Conservation (phyloP, 2,113 vertebrate species). For the Sarotherodon lohbergeri region DNA sequence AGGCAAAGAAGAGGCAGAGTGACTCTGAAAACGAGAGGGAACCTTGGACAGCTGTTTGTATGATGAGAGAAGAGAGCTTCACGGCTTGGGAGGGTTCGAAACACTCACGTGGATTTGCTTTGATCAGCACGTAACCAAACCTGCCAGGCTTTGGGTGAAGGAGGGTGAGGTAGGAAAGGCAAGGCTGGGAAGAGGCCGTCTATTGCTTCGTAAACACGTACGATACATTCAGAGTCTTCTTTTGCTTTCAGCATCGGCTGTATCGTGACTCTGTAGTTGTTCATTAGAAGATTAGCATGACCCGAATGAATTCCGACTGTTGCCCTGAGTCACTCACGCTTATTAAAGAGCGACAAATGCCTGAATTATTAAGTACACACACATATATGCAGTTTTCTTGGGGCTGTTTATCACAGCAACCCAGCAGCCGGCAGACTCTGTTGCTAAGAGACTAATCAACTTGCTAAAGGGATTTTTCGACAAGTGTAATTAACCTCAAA, state of each 20-base stretch:
- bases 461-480: conserved; percentile 9
- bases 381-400: neutral
- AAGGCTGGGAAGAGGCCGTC: neutral
- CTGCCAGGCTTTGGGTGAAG: fast-evolving
- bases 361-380: neutral
- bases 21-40: neutral
- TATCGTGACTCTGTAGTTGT: neutral
- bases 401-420: conserved; percentile 3
- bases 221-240: neutral
- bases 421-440: conserved; percentile 1
- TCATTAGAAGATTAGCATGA: neutral
- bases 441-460: conserved; percentile 36
- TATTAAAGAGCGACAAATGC: conserved; percentile 5
- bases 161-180: fast-evolving
- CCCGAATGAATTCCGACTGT: neutral
- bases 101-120: neutral
- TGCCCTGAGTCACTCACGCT: neutral
- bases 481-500: conserved; percentile 37
- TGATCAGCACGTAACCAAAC: neutral
- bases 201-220: fast-evolving
- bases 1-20: neutral
- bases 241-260: neutral
- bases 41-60: neutral
- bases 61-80: neutral
- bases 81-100: neutral